Base-by-base conservation (phyloP, 2,888 invertebrate genomes). In the Agriopis marginaria region DNA sequence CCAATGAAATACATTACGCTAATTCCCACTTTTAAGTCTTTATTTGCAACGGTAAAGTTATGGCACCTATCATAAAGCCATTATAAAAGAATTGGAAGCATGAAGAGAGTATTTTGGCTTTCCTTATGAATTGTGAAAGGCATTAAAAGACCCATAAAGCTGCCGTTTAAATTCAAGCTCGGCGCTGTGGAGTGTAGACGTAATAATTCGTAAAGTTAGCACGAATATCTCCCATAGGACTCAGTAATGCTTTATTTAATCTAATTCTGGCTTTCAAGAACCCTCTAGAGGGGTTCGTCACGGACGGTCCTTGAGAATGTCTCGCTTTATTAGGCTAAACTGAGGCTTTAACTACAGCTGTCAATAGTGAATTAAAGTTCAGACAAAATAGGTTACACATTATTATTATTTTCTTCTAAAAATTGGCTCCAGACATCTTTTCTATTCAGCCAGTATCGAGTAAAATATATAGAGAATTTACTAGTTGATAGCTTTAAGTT, bases 181-280 rank as follows among this genome's bases (percentile, higher is more conserved):
- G 9, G 64, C 44, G 51, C 40, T 61, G 69, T 40, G 50, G 42
- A 50, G 51, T 53, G 53, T 72, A 59, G 64, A 76, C 74, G 77
- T 76, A 77, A 79, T 78, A 75, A 76, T 76, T 81, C 67, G 68
- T 69, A 63, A 80, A 80, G 74, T 72, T 78, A 53, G 77, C 66
- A 39, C 58, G 50, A 55, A 58, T 73, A 68, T 74, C 66, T 72
- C 71, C 58, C 68, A 60, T 42, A 77, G 77, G 75, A 64, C 49
- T 32, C 64, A 66, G 64, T 74, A 75, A 79, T 73, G 69, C 49
- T 44, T 62, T 53, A 62, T 63, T 78, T 74, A 78, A 77, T 75
- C 73, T 70, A 74, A 78, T 75, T 70, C 61, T 51, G 59, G 63
- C 59, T 63, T 68, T 68, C 62, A 68, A n/a, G 53, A 56, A 45